Conservation (phyloP, 2,797 vertebrate genomes). For the Morelia viridis region DNA sequence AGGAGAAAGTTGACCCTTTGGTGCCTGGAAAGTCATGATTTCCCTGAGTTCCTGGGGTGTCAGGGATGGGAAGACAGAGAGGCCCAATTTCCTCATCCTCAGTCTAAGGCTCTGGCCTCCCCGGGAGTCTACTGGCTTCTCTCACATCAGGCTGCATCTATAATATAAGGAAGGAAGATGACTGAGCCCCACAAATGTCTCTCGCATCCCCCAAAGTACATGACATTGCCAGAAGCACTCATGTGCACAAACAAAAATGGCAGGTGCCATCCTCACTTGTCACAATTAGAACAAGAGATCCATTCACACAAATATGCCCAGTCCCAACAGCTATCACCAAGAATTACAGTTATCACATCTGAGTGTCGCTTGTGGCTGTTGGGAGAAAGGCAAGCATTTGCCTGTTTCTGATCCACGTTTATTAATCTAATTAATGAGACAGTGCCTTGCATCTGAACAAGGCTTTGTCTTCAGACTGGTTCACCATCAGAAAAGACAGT, state of each 20-base stretch:
- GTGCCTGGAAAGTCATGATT: not conserved
- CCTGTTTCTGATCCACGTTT: not conserved
- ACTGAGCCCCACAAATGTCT: not conserved
- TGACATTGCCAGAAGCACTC: not conserved
- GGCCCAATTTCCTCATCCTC: not conserved
- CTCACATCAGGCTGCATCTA: not conserved
- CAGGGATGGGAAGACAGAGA: not conserved
- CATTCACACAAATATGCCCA: not conserved
- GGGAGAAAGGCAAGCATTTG: no score
- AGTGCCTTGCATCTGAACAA: not conserved
- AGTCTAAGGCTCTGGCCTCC: constrained; percentile 4
- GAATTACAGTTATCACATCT: not conserved
- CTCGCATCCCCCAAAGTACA: not conserved
- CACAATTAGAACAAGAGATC: not conserved
- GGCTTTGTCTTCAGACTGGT: not conserved
- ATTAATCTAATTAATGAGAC: not conserved
- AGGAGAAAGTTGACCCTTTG: not conserved
- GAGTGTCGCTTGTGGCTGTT: not conserved
- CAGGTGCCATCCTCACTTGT: not conserved
- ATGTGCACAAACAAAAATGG: not conserved
- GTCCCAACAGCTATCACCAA: not conserved
- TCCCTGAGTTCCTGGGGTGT: constrained; percentile 19
- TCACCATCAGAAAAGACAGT: not conserved
- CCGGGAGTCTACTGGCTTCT: constrained; percentile 4
- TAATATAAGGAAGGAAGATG: not conserved